Evolutionary conservation across 2,113 vertebrate genomes (phyloP).

Genomic region (Cyprinus carpio): DNA sequence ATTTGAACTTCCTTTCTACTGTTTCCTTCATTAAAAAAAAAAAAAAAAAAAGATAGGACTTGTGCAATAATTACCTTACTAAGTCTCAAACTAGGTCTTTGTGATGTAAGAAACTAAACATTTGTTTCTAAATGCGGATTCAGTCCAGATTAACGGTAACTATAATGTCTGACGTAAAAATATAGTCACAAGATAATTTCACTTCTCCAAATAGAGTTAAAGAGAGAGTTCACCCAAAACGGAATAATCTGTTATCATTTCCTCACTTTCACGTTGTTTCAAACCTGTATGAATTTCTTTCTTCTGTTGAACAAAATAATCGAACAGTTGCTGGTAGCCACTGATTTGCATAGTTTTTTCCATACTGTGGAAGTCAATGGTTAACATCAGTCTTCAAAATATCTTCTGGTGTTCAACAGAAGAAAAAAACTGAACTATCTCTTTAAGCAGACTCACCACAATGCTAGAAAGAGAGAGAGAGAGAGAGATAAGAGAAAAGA

Average conservation of each 20-base stretch:
- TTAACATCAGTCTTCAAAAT: not conserved
- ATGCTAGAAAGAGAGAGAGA: not conserved
- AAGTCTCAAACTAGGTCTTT: not conserved
- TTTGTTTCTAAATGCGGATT: not conserved
- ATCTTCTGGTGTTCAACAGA: not conserved
- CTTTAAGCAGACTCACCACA: not conserved
- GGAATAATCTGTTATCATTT: too few species aligned
- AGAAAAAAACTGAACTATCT: not conserved
- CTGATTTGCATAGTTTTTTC: not conserved
- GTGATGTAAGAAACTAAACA: not conserved
- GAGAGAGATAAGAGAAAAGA: not conserved
- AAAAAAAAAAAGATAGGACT: not conserved
- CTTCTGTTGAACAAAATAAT: not conserved
- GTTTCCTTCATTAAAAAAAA: not conserved
- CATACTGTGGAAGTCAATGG: not conserved
- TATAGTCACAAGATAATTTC: conserved; percentile 6
- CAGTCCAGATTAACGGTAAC: not conserved
- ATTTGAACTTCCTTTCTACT: not conserved
- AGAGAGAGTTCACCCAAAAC: not conserved
- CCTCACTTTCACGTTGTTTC: too few species aligned
- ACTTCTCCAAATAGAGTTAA: conserved; percentile 2
- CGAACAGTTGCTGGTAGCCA: not conserved
- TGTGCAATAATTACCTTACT: not conserved
- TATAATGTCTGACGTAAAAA: not conserved
- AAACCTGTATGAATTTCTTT: too few species aligned